Evolutionary conservation across 2,797 vertebrate genomes (phyloP), one percentile per base, ranked within the genome.

Genomic region (Rhinatrema bivittatum): DNA sequence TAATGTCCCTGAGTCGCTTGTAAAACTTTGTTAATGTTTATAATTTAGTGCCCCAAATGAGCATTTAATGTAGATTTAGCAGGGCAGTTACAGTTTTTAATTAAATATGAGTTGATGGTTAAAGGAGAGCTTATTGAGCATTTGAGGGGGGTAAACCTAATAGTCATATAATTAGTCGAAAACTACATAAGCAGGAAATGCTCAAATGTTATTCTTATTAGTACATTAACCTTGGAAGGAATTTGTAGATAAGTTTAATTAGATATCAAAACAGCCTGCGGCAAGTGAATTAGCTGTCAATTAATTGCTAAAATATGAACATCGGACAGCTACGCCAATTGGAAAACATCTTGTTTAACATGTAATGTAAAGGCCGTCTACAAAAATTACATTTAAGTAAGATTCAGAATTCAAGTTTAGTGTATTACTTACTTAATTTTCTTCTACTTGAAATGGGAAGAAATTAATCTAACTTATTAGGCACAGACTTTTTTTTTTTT

Each of bases 91-190:
- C 31, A 46, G 42, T 34, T 63, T 76, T 74, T 70, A 83, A 83
- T 82, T 73, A 73, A 74, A 62, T 52, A 57, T 68, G 62, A 68
- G 51, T 68, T 67, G 62, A 75, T 61, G 69, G 61, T 71, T 72
- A 59, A 68, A 60, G 60, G 42, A 73, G 54, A 73, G 76, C 25
- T 69, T 74, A 67, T 42, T 63, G 53, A 74, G 41, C 42, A 73
- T 75, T 75, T 73, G 61, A 61, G 65, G 77, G n/a, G n/a, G 61
- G 70, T 77, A 74, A 75, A 75, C 71, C 62, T 73, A 79, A 79
- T 73, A 68, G 50, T 63, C 65, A 54, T 60, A 53, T 78, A 81
- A 81, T 81, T 82, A 81, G 61, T 56, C 72, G 47, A 62, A 72
- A 81, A 80, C 74, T 74, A 73, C 51, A 70, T 74, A 76, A 70